Percentiles rank a stretch among this genome's conserved stretches.
Conservation (phyloP, 2,797 vertebrate genomes). For the Orientallactaga sibirica region DNA sequence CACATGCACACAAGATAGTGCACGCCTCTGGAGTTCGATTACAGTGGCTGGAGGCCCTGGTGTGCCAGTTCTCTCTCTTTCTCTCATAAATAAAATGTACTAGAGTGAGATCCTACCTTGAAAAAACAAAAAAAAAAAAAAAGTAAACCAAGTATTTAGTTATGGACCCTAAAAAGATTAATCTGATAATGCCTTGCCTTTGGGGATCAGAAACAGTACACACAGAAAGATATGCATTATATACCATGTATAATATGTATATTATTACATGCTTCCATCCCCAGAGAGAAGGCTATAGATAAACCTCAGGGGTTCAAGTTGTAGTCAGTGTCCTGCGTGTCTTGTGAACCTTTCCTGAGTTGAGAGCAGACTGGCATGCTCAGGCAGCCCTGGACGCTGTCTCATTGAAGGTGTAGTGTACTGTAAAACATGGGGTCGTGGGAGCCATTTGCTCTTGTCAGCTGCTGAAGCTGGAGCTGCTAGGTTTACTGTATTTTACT, state of each 20-base stretch:
- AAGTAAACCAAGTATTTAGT: background rate
- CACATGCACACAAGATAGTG: too few relatives aligned
- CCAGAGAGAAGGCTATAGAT: background rate
- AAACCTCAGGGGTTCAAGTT: background rate
- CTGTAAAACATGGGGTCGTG: background rate
- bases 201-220: background rate
- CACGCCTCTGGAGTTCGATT: background rate
- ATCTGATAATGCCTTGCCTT: background rate
- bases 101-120: too few relatives aligned
- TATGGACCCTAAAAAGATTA: background rate
- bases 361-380: background rate
- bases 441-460: background rate
- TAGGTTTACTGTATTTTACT: background rate
- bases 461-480: slow-evolving; percentile 33
- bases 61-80: too few relatives aligned
- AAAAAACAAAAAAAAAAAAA: background rate
- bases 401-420: background rate
- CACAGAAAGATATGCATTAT: too few relatives aligned
- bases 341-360: background rate
- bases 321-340: background rate
- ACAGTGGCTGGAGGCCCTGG: background rate
- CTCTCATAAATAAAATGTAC: too few relatives aligned
- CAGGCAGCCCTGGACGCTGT: background rate
- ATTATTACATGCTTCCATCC: too few relatives aligned
- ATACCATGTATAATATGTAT: too few relatives aligned